phyloP scores from a whole-genome alignment of 2,797 vertebrate genomes.

The Chaunax sp. region DNA sequence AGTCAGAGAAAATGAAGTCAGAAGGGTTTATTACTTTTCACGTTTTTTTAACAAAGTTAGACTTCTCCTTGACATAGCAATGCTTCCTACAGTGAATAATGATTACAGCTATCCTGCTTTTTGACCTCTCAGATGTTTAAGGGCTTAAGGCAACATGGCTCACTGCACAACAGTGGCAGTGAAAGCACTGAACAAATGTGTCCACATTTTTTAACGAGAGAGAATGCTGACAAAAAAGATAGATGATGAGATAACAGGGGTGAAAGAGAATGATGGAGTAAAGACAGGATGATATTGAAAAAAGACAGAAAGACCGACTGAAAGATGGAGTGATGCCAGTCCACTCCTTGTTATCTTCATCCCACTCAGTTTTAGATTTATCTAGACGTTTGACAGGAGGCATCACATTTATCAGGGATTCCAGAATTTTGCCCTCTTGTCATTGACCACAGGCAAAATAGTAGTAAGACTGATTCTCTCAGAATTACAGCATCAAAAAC shows the following conservation, averaged over 20 bases:
- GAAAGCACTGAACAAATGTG: constrained; percentile 57
- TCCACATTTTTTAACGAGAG: constrained; percentile 45
- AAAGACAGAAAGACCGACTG: constrained; percentile 57
- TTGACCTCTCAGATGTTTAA: constrained; percentile 55
- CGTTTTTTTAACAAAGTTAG: constrained; percentile 55
- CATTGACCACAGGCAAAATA: not conserved
- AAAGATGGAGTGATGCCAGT: constrained; percentile 60
- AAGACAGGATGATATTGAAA: constrained; percentile 55
- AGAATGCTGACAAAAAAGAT: constrained; percentile 71
- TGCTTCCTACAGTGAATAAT: constrained; percentile 63
- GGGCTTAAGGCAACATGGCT: constrained; percentile 64
- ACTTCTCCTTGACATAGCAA: constrained; percentile 39
- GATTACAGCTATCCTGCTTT: constrained; percentile 65
- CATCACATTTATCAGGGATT: constrained; percentile 36
- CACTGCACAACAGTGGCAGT: constrained; percentile 47
- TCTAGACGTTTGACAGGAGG: constrained; percentile 48
- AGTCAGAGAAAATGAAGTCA: constrained; percentile 24
- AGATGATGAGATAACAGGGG: constrained; percentile 64
- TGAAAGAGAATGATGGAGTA: constrained; percentile 61
- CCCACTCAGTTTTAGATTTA: constrained; percentile 54
- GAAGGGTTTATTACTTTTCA: constrained; percentile 44
- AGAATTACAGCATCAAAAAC: constrained; percentile 4
- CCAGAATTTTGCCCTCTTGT: constrained; percentile 25
- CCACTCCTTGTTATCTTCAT: constrained; percentile 67
- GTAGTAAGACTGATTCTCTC: not conserved